phyloP scores from a whole-genome alignment of 2,113 vertebrate species.

The Leptobrachium leishanense region DNA sequence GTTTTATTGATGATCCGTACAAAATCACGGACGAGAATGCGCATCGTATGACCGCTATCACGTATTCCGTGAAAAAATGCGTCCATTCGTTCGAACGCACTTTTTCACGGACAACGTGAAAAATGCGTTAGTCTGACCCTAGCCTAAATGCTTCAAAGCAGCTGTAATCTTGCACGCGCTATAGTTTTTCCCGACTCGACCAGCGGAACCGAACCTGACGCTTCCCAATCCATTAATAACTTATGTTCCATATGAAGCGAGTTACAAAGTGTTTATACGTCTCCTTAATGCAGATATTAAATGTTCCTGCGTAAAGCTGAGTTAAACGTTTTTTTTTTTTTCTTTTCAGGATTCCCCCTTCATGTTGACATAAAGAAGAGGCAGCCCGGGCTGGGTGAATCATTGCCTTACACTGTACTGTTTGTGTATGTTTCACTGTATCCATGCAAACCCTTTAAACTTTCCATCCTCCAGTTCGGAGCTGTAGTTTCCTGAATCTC shows the following conservation, averaged over 20 bases:
- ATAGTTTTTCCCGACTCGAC: neutral
- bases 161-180: neutral
- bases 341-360: constrained; percentile 43
- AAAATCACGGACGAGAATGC: too few relatives aligned
- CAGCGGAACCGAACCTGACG: neutral
- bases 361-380: constrained; percentile 56
- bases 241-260: neutral
- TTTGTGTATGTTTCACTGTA: constrained; percentile 87
- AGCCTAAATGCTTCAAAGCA: too few relatives aligned
- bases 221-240: neutral
- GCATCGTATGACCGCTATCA: too few relatives aligned
- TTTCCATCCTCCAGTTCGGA: constrained; percentile 85
- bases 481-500: constrained; percentile 94
- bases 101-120: too few relatives aligned
- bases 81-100: too few relatives aligned
- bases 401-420: constrained; percentile 67
- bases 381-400: constrained; percentile 65
- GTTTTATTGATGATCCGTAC: too few relatives aligned
- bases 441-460: constrained; percentile 90
- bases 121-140: too few relatives aligned
- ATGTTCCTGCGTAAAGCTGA: constrained; percentile 29
- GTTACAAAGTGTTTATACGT: constrained; percentile 36
- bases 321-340: constrained; percentile 45
- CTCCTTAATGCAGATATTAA: constrained; percentile 44
- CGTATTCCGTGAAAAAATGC: too few relatives aligned